phyloP scores from a whole-genome alignment of 2,888 invertebrate species.

The Halictus ligatus region DNA sequence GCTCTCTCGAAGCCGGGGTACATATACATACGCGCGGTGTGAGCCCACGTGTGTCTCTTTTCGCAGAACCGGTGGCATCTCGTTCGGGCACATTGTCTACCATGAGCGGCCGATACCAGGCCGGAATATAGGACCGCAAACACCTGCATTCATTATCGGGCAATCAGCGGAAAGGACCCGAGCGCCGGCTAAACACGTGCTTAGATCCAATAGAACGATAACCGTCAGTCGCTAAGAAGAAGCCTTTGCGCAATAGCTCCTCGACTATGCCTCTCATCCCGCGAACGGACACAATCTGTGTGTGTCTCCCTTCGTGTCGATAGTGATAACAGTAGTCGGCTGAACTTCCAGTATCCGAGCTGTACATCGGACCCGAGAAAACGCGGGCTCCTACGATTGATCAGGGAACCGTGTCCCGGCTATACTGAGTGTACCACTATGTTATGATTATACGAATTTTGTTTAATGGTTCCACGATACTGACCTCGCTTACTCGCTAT shows the following conservation, averaged over 20 bases:
- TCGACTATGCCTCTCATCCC: slow-evolving; percentile 34
- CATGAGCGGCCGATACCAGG: not conserved
- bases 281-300: slow-evolving; percentile 10
- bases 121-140: slow-evolving; percentile 30
- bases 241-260: slow-evolving; percentile 42
- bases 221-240: slow-evolving; percentile 40
- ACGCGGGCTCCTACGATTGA: not conserved
- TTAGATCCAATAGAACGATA: slow-evolving; percentile 60
- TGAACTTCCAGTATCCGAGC: slow-evolving; percentile 8
- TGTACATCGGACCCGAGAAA: slow-evolving; percentile 6
- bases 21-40: not conserved
- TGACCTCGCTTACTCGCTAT: not conserved
- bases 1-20: not conserved
- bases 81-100: slow-evolving; percentile 23
- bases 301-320: not conserved
- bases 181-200: slow-evolving; percentile 48
- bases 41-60: slow-evolving; percentile 13
- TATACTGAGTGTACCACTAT: not conserved
- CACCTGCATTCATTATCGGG: slow-evolving; percentile 56
- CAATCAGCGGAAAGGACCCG: slow-evolving; percentile 52
- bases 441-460: not conserved
- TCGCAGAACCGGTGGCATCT: slow-evolving; percentile 6
- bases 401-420: not conserved
- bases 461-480: not conserved
- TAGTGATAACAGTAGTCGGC: slow-evolving; percentile 17